Conservation (phyloP, 2,888 invertebrate species). For the Psococerastis gibbosa region DNA sequence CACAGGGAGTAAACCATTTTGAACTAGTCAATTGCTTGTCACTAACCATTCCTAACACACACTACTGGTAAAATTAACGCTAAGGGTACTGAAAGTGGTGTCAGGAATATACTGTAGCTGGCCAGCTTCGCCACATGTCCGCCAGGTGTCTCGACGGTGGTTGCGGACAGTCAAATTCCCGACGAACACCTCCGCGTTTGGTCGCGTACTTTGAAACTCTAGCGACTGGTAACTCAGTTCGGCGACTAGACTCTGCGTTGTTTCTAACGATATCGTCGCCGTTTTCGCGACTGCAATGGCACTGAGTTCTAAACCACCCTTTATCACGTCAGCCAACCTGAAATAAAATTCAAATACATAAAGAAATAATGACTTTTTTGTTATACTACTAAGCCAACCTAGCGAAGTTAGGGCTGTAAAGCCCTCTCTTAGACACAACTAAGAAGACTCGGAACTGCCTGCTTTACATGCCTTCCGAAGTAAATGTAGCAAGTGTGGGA, state of each 20-base stretch:
- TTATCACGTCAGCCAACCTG: constrained; percentile 22
- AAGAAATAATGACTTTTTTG: constrained; percentile 8
- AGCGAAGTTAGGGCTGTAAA: too few relatives aligned
- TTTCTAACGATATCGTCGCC: not conserved
- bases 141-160: not conserved
- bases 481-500: too few relatives aligned
- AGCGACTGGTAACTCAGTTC: constrained; percentile 5
- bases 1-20: too few relatives aligned
- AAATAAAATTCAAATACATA: constrained; percentile 15
- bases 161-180: not conserved
- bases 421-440: too few relatives aligned
- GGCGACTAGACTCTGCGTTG: not conserved
- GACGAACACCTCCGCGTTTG: not conserved
- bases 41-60: too few relatives aligned
- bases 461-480: too few relatives aligned
- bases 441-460: too few relatives aligned
- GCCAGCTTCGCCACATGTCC: not conserved
- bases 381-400: too few relatives aligned
- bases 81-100: constrained; percentile 23
- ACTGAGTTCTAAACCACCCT: constrained; percentile 22
- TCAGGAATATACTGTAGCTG: not conserved
- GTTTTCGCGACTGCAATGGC: constrained; percentile 25
- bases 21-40: too few relatives aligned
- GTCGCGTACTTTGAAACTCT: constrained; percentile 1
- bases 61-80: constrained; percentile 45